phyloP scores from a whole-genome alignment of 2,888 invertebrate species.

The Scaptomyza polygonia region DNA sequence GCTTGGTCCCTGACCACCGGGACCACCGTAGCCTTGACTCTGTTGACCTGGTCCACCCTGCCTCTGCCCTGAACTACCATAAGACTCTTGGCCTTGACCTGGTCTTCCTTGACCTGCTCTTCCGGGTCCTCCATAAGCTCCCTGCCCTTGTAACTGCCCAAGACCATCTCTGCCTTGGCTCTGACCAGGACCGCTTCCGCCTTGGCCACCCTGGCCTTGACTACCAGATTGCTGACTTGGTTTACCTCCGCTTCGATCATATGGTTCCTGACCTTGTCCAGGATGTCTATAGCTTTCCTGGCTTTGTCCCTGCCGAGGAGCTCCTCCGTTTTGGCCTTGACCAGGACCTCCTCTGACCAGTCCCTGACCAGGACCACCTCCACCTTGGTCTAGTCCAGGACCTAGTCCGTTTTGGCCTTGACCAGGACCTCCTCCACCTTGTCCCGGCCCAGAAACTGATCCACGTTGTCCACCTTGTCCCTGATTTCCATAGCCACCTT shows the following conservation, averaged over 20 bases:
- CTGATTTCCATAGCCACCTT: too few species aligned
- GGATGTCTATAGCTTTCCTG: neutral
- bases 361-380: neutral
- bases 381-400: neutral
- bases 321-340: neutral
- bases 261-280: neutral
- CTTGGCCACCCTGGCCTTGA: slow-evolving; percentile 2
- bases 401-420: neutral
- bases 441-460: neutral
- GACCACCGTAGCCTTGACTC: slow-evolving; percentile 2
- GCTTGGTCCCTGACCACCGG: slow-evolving; percentile 2
- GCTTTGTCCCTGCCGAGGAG: neutral
- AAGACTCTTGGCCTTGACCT: neutral
- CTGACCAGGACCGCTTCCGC: neutral
- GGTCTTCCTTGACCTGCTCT: slow-evolving; percentile 1
- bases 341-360: neutral
- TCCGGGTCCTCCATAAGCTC: neutral
- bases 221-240: neutral
- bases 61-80: neutral
- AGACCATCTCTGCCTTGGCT: slow-evolving; percentile 4
- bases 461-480: neutral
- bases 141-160: neutral
- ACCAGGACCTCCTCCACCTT: neutral
- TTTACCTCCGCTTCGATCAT: too few species aligned
- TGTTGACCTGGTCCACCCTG: neutral